phyloP scores from a whole-genome alignment of 2,113 vertebrate genomes.

The Carassius auratus region DNA sequence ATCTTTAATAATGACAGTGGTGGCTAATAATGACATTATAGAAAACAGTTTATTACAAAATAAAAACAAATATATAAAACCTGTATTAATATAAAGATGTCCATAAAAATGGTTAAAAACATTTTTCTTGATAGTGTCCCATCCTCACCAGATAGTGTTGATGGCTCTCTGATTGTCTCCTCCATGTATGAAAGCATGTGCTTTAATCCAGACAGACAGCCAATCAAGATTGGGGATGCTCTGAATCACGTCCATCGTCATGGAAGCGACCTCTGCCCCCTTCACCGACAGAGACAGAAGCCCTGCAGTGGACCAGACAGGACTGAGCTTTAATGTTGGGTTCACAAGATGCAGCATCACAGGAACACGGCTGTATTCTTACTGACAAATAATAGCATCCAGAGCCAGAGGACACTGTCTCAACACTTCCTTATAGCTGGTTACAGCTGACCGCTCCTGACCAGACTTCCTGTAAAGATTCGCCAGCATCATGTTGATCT shows the following conservation, averaged over 20 bases:
- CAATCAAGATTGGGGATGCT: slow-evolving; percentile 95
- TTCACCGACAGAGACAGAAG: slow-evolving; percentile 96
- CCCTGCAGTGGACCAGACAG: slow-evolving; percentile 71
- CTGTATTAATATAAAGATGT: background rate
- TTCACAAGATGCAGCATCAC: background rate
- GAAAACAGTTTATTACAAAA: background rate
- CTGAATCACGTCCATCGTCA: slow-evolving; percentile 98
- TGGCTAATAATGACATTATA: background rate
- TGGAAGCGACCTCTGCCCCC: slow-evolving; percentile 96
- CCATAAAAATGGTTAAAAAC: background rate
- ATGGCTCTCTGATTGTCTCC: slow-evolving; percentile 96
- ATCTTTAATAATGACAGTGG: background rate
- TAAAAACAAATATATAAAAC: background rate
- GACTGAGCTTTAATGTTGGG: background rate
- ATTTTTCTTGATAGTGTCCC: background rate
- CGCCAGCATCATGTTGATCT: slow-evolving; percentile 99
- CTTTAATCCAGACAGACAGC: slow-evolving; percentile 99
- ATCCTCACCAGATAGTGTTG: slow-evolving; percentile 95
- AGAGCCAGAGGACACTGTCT: slow-evolving; percentile 94
- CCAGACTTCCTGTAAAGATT: slow-evolving; percentile 97
- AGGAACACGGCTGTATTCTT: background rate
- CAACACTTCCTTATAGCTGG: slow-evolving; percentile 98
- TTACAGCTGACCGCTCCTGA: slow-evolving; percentile 95
- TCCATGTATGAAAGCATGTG: slow-evolving; percentile 93
- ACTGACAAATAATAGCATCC: slow-evolving; percentile 92